Evolutionary conservation across 2,888 invertebrate genomes (phyloP).

Genomic region (Chelonus formosanus): DNA sequence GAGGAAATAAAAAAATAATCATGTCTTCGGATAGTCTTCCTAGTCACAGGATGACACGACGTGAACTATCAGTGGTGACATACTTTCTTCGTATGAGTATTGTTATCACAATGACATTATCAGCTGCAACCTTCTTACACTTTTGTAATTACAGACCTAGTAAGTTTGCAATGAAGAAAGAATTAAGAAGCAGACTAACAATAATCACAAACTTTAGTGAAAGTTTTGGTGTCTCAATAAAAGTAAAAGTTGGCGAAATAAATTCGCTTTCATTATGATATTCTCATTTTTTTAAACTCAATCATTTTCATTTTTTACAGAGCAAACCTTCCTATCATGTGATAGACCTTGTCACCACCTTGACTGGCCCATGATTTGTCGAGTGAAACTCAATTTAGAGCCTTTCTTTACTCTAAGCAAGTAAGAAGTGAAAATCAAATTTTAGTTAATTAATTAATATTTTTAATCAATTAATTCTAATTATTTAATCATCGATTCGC

Average conservation of each 20-base stretch:
- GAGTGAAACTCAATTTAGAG: slow-evolving; percentile 78
- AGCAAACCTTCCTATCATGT: slow-evolving; percentile 78
- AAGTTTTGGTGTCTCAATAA: background rate
- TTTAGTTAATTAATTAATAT: background rate
- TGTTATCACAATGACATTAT: slow-evolving; percentile 54
- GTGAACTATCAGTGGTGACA: slow-evolving; percentile 20
- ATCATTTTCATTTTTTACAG: slow-evolving; percentile 66
- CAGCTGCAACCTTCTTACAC: slow-evolving; percentile 59
- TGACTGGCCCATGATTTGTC: slow-evolving; percentile 83
- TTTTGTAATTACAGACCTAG: slow-evolving; percentile 59
- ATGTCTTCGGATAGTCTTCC: background rate
- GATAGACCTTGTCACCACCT: slow-evolving; percentile 79
- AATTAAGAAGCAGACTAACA: too few species aligned
- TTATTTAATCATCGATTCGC: background rate
- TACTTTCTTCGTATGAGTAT: slow-evolving; percentile 52
- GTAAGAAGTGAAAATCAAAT: slow-evolving; percentile 63
- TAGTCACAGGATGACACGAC: background rate
- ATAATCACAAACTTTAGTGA: background rate
- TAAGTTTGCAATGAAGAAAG: slow-evolving; percentile 47
- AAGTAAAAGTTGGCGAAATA: slow-evolving; percentile 4
- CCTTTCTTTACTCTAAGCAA: slow-evolving; percentile 76
- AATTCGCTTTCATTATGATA: slow-evolving; percentile 1
- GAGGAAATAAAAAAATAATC: background rate
- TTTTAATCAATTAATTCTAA: too few species aligned
- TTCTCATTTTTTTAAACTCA: slow-evolving; percentile 33